Evolutionary conservation across 2,113 vertebrate genomes (phyloP), one percentile per base, ranked within the genome.

Genomic region (Pardalotus punctatus): DNA sequence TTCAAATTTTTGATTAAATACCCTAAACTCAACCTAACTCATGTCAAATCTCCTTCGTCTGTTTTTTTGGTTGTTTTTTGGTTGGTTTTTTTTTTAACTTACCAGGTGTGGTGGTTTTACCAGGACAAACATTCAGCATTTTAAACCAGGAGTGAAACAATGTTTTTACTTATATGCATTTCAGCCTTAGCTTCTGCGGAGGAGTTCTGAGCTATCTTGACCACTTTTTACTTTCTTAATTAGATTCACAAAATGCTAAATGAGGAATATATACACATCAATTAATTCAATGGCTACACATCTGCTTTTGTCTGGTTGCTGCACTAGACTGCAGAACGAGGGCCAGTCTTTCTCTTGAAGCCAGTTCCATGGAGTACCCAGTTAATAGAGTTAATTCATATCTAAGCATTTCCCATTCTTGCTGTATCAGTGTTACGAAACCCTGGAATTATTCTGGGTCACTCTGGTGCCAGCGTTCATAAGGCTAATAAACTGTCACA

Each of bases 381-480:
- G 93, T 81, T 92, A 92, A 96, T 87, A 84, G 35, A 89, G 77
- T 91, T 93, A 96, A 83, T 96, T 95, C 91, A 79, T 79, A 84
- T 67, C 77, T 71, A 91, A 57, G 53, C 36, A 61, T 71, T 91
- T 93, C 43, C 40, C 70, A 80, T 70, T 73, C 65, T 82, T 74
- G 73, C 51, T 7, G 4, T 48, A 81, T 62, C 77, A 72, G 73
- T 76, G 91, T 97, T 97, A 96, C 5, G n/a, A 97, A 96, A 97
- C 77, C 80, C 51, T 50, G 80, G 67, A 91, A 93, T 82, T 67
- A 82, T 94, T 94, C 94, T 94, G 89, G 81, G 88, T 95, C 92
- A 84, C 57, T 79, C 82, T 90, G 78, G 70, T 92, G 83, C 81
- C 89, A 94, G 60, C 54, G 62, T 66, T 94, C 51, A 28, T 70